These are phyloP conservation scores for Coryphaenoides rupestris DNA, from an alignment of 2,113 vertebrate species.

Conservation along the genomic window DNA sequence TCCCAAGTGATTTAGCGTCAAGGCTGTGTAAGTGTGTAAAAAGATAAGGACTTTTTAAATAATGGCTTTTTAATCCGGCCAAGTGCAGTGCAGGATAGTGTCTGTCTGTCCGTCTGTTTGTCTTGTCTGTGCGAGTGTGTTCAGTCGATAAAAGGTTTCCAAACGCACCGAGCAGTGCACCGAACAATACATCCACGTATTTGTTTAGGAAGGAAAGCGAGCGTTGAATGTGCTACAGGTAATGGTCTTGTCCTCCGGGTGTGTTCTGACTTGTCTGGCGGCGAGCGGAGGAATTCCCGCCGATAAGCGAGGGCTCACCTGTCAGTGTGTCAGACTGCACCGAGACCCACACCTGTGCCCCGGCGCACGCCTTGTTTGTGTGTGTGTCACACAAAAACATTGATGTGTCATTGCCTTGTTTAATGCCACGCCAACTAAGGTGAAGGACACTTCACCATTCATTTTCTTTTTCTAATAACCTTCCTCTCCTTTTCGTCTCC, in stretches of 20 bases:
- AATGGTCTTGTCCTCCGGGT: neutral
- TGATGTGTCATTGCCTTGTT: neutral
- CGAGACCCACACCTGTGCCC: neutral
- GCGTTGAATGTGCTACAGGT: too few species aligned
- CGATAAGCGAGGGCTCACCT: neutral
- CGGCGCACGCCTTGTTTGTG: neutral
- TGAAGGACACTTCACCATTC: neutral
- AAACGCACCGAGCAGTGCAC: too few species aligned
- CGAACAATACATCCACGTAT: too few species aligned
- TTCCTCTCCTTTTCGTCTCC: conserved; percentile 1
- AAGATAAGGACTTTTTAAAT: too few species aligned
- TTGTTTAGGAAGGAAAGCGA: too few species aligned
- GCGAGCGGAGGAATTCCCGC: conserved; percentile 10
- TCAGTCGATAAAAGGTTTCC: too few species aligned
- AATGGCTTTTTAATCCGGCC: too few species aligned
- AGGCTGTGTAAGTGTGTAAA: too few species aligned
- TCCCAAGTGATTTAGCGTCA: too few species aligned
- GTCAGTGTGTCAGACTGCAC: neutral
- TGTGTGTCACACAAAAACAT: neutral
- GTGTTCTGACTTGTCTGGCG: conserved; percentile 21
- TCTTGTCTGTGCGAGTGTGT: too few species aligned
- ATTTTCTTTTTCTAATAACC: neutral
- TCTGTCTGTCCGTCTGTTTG: too few species aligned
- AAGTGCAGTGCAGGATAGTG: too few species aligned
- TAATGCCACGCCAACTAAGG: neutral